A percentile compares a stretch with the other conserved stretches of the same genome.
Evolutionary conservation across 2,797 vertebrate species (phyloP).

Genomic region (Lacerta agilis): DNA sequence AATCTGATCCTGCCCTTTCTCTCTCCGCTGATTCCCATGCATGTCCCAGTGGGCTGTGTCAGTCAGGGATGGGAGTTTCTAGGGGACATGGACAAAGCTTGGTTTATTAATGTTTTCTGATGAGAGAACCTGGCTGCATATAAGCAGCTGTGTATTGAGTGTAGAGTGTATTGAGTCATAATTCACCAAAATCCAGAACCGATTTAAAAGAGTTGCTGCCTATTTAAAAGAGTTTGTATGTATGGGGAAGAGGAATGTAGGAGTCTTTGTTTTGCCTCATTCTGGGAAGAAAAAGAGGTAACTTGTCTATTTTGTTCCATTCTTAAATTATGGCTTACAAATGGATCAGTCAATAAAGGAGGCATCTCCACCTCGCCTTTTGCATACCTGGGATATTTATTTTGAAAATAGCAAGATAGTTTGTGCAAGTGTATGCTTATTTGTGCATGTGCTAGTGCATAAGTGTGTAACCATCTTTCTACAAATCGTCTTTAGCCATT

Average conservation of each 20-base stretch:
- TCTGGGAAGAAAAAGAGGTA: neutral
- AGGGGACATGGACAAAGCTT: neutral
- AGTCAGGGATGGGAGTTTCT: neutral
- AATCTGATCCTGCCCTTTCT: neutral
- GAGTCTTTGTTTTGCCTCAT: neutral
- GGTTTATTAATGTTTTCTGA: neutral
- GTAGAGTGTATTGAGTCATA: neutral
- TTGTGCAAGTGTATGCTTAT: neutral
- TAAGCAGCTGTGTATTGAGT: neutral
- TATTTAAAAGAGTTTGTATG: neutral
- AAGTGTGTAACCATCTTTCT: constrained; percentile 22
- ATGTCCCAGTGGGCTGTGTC: neutral
- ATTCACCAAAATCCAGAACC: neutral
- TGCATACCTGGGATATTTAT: neutral
- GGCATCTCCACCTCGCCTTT: neutral
- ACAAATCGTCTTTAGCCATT: constrained; percentile 8
- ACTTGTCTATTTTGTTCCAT: neutral
- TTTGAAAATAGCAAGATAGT: neutral
- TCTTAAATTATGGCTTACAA: neutral
- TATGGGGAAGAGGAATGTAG: neutral
- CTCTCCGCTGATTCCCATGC: neutral
- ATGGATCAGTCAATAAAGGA: neutral
- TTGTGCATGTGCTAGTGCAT: neutral
- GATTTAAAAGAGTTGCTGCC: neutral
- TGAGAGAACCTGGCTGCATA: neutral